Percentiles rank a stretch among this genome's conserved stretches.
Evolutionary conservation across 2,888 invertebrate species (phyloP).

Genomic region (Leptothorax acervorum): DNA sequence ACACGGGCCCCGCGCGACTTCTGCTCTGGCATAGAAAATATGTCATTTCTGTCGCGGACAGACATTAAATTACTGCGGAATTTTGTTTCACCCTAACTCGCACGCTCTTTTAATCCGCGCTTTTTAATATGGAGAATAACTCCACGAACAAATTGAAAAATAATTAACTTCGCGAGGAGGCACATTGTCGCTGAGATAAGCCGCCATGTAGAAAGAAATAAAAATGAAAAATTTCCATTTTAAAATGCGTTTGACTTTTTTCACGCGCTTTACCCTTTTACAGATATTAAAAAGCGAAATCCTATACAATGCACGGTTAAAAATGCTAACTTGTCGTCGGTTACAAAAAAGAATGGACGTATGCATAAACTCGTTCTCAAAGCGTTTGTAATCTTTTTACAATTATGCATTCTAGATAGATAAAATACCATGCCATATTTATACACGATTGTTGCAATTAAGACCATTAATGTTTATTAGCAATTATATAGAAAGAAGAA

Average conservation of each 20-base stretch:
- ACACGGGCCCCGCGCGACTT: constrained; percentile 52
- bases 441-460: not conserved
- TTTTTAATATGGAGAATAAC: constrained; percentile 46
- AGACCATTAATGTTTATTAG: not conserved
- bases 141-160: constrained; percentile 44
- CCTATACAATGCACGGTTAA: not conserved
- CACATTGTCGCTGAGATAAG: constrained; percentile 26
- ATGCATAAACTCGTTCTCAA: not conserved
- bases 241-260: constrained; percentile 34
- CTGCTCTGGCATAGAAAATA: constrained; percentile 58
- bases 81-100: constrained; percentile 46
- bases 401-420: not conserved
- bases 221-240: constrained; percentile 1
- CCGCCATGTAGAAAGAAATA: not conserved
- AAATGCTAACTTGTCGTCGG: constrained; percentile 14
- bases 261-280: not conserved
- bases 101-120: constrained; percentile 41
- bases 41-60: constrained; percentile 62
- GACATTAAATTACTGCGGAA: constrained; percentile 50
- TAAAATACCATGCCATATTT: not conserved
- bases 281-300: constrained; percentile 43
- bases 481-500: not conserved
- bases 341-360: not conserved
- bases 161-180: constrained; percentile 40
- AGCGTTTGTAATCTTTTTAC: not conserved